Conservation (phyloP, 2,113 vertebrate genomes). For the Tonatia bakeri region DNA sequence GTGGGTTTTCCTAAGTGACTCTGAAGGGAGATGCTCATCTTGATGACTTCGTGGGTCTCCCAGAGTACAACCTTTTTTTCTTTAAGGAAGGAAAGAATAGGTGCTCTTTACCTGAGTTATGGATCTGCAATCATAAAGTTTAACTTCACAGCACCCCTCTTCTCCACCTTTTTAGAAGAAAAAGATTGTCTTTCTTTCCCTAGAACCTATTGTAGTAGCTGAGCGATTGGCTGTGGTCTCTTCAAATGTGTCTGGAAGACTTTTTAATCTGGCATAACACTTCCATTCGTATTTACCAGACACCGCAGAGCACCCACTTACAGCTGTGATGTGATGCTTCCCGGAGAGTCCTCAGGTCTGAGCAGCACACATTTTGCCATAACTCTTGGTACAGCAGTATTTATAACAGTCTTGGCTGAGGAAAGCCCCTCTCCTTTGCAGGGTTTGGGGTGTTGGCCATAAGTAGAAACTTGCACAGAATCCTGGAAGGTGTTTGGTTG, state of each 20-base stretch:
- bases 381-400: neutral
- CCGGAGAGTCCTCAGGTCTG: conserved; percentile 3
- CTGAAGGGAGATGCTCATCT: neutral
- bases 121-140: neutral
- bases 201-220: neutral
- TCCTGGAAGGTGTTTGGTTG: neutral
- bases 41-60: neutral
- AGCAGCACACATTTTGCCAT: neutral
- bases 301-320: neutral
- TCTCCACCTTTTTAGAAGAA: conserved; percentile 34
- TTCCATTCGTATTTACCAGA: conserved; percentile 24
- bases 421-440: neutral
- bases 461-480: neutral
- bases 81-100: neutral
- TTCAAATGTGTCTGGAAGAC: conserved; percentile 9
- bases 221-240: neutral
- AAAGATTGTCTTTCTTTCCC: neutral
- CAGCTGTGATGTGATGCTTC: neutral
- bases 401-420: neutral
- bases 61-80: conserved; percentile 6
- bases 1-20: neutral
- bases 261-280: conserved; percentile 14
- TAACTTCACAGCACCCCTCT: neutral
- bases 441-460: neutral
- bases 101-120: neutral